Evolutionary conservation across 2,797 vertebrate genomes (phyloP), one percentile per base, ranked within the genome.

Genomic region (Otolemur crassicaudatus): DNA sequence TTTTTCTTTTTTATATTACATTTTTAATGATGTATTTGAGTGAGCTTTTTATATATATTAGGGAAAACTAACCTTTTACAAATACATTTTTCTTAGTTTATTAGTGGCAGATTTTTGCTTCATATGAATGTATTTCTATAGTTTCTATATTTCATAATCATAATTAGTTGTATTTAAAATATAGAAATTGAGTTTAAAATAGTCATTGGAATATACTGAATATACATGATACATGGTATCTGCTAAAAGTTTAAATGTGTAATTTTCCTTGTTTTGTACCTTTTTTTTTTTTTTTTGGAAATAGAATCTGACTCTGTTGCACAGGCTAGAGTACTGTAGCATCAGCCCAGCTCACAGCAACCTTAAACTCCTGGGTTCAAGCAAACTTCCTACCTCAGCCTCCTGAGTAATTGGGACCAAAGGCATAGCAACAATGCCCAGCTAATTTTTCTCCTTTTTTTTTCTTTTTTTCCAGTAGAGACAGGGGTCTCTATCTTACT

Each of bases 91-190:
- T 72, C n/a, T 70, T 65, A 69, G 4, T 79, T 96, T 63, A 43
- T 40, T 65, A 73, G 29, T 94, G 53, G 25, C 3, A 58, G 84
- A 72, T 92, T 96, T 92, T 95, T 95, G 46, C 37, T 20, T 17
- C 17, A 7, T 73, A 61, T 25, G 76, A 84, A 61, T 79, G 23
- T 25, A n/a, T 58, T 93, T 97, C 92, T 75, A 10, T 56, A 5
- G 19, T 84, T 89, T 94, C 60, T 95, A 82, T 27, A 56, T 93
- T 97, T 96, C 94, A 58, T 90, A 40, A 40, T 92, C 5, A 86
- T 27, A 92, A 58, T 37, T 94, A 70, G 87, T 88, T 73, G 0
- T 80, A 63, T 91, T 95, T 94, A 75, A 96, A 95, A 87, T 81
- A 73, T 43, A 20, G 53, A 90, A 94, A 46, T 22, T 58, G 29